phyloP scores from a whole-genome alignment of 1,140 invertebrate species.

The Hesperophylax magnus region DNA sequence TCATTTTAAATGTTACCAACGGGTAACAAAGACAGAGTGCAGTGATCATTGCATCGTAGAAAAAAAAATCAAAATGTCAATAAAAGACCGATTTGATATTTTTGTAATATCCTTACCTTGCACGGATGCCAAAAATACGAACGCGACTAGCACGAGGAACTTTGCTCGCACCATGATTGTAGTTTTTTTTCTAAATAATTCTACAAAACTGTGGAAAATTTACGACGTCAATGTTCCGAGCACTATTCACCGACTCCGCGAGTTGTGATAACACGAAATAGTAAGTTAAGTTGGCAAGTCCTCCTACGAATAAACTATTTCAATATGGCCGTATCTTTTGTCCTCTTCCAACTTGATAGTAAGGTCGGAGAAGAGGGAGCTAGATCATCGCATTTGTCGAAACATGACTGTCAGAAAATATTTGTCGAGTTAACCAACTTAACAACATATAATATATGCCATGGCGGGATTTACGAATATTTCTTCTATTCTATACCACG shows the following conservation, averaged over 20 bases:
- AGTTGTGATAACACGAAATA: constrained; percentile 38
- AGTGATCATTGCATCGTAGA: not conserved
- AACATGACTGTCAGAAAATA: constrained; percentile 44
- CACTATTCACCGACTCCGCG: constrained; percentile 30
- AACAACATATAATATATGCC: not conserved
- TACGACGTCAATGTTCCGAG: constrained; percentile 15
- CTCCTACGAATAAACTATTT: not conserved
- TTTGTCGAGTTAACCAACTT: constrained; percentile 23
- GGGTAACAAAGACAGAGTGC: constrained; percentile 10
- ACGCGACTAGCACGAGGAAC: constrained; percentile 16
- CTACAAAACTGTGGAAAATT: constrained; percentile 10
- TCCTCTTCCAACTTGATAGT: not conserved
- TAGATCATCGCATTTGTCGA: not conserved
- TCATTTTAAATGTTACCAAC: not conserved
- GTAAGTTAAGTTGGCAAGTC: constrained; percentile 11
- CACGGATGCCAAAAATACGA: constrained; percentile 27
- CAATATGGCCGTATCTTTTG: constrained; percentile 16
- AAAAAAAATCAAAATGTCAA: constrained; percentile 22
- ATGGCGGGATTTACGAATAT: constrained; percentile 4
- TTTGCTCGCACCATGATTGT: constrained; percentile 36
- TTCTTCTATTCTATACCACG: not conserved
- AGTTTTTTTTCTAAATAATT: constrained; percentile 11
- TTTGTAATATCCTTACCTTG: constrained; percentile 43
- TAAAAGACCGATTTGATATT: not conserved
- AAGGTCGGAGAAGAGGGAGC: not conserved